These are phyloP conservation scores for Neoaliturus tenellus DNA, from an alignment of 2,888 invertebrate genomes.

Conservation along the genomic window DNA sequence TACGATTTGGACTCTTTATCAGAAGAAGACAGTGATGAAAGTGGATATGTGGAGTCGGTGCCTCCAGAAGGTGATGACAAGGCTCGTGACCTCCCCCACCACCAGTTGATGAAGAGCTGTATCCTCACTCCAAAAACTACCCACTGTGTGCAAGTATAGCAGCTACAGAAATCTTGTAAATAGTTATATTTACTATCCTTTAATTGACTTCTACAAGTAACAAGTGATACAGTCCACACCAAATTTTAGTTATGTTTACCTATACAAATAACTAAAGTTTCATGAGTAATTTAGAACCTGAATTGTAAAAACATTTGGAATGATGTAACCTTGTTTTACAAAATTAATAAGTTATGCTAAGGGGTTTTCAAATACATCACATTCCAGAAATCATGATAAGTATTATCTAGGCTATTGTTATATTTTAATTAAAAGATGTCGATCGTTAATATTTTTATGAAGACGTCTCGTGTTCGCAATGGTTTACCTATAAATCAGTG, in stretches of 20 bases:
- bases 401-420: not conserved
- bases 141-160: slow-evolving; percentile 63
- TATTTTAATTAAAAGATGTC: too few species aligned
- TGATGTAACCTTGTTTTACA: too few species aligned
- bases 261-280: too few species aligned
- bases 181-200: not conserved
- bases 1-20: slow-evolving; percentile 68
- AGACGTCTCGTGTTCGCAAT: not conserved
- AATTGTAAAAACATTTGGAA: too few species aligned
- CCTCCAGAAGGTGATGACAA: slow-evolving; percentile 64
- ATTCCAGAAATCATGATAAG: slow-evolving; percentile 11
- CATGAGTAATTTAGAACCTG: too few species aligned
- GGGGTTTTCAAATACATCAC: slow-evolving; percentile 5
- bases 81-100: slow-evolving; percentile 66
- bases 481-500: slow-evolving; percentile 16
- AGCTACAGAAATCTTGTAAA: slow-evolving; percentile 29
- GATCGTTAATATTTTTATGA: not conserved
- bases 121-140: slow-evolving; percentile 65
- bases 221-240: not conserved
- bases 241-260: not conserved
- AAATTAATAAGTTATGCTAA: not conserved
- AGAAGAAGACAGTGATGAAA: slow-evolving; percentile 89
- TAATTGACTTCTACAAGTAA: not conserved
- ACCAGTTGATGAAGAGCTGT: slow-evolving; percentile 66
- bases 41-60: slow-evolving; percentile 87